Conservation (phyloP, 2,113 vertebrate genomes). For the Nymphicus hollandicus region DNA sequence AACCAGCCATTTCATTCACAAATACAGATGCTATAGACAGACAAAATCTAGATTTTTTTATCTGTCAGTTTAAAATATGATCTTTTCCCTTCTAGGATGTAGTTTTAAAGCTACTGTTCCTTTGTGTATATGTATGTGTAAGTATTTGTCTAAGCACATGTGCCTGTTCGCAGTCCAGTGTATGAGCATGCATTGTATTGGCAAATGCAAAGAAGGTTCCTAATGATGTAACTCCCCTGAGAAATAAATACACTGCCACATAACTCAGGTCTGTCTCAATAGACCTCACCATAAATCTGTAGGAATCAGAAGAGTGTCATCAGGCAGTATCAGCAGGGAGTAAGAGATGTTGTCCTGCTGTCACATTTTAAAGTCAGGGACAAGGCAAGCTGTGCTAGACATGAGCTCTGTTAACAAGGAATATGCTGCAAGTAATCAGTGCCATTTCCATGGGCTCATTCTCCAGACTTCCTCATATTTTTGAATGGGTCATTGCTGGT, state of each 20-base stretch:
- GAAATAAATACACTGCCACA: background rate
- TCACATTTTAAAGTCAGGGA: background rate
- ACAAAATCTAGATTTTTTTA: background rate
- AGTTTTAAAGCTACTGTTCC: background rate
- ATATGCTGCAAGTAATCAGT: background rate
- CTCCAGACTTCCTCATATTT: background rate
- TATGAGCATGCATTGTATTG: background rate
- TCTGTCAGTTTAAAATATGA: background rate
- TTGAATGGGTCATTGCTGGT: background rate
- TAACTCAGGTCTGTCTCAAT: background rate
- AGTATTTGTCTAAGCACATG: accelerated
- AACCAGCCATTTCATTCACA: background rate
- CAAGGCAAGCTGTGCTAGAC: background rate
- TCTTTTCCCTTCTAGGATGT: background rate
- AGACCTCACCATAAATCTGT: background rate
- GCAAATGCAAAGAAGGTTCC: background rate
- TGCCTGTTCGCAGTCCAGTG: accelerated
- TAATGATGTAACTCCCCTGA: background rate
- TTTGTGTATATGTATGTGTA: background rate
- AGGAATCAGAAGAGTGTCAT: background rate
- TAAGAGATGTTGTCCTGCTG: background rate
- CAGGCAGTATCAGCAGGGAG: background rate
- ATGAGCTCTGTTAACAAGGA: background rate
- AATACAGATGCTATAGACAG: background rate
- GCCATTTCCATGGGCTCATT: background rate